phyloP scores from a whole-genome alignment of 2,888 invertebrate species.

The Malacosoma neustria region DNA sequence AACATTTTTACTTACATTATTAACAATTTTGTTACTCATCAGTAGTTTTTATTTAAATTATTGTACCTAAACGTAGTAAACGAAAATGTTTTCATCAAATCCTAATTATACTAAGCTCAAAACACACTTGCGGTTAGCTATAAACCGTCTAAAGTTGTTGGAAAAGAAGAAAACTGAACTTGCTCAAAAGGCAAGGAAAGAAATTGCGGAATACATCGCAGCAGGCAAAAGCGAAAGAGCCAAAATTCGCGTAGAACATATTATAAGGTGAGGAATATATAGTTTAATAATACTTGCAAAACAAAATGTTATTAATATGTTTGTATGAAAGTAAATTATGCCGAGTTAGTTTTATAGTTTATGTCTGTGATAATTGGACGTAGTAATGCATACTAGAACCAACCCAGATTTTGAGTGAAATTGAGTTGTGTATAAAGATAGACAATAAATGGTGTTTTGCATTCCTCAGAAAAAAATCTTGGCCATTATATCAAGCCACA shows the following conservation, averaged over 20 bases:
- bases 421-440: too few relatives aligned
- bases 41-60: conserved; percentile 6
- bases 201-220: conserved; percentile 96
- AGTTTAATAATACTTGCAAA: too few relatives aligned
- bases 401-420: too few relatives aligned
- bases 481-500: too few relatives aligned
- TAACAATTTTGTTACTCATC: conserved; percentile 6
- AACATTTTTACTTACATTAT: too few relatives aligned
- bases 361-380: too few relatives aligned
- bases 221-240: conserved; percentile 92
- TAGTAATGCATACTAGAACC: too few relatives aligned
- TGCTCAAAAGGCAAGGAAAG: conserved; percentile 95
- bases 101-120: conserved; percentile 97
- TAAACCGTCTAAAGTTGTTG: conserved; percentile 94
- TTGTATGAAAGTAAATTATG: too few relatives aligned
- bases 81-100: conserved; percentile 89
- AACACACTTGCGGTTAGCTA: conserved; percentile 93
- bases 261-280: conserved; percentile 80
- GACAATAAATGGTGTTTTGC: too few relatives aligned
- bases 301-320: too few relatives aligned
- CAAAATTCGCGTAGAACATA: conserved; percentile 98
- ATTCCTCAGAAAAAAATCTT: too few relatives aligned
- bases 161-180: conserved; percentile 99
- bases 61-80: conserved; percentile 5
- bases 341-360: too few relatives aligned